Base-by-base conservation (phyloP, 2,797 vertebrate genomes). In the Xenops minutus region DNA sequence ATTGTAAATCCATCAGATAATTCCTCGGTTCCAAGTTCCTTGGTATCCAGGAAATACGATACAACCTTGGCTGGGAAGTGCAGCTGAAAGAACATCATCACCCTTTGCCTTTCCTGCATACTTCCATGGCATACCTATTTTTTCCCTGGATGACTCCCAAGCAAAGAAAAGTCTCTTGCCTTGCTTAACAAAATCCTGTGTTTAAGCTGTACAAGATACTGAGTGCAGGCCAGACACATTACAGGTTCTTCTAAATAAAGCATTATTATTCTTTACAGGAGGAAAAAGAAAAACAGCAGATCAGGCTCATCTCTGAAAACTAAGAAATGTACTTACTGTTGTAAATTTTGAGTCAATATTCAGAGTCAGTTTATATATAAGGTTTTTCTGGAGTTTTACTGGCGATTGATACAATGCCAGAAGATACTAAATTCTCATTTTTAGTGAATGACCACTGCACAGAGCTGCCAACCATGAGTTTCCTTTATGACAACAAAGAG, bases 401-500 rank as follows among this genome's bases (percentile, higher is more conserved):
- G 29, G 58, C 36, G 43, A 24, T 85, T 85, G 82, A 86, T 52
- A 30, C 21, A 10, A 64, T 34, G 92, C 93, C 93, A 94, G 85
- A 67, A 94, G 84, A 84, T 36, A 93, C 63, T 87, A 93, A 97
- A 94, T 71, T 78, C 80, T 95, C 59, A 89, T 94, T 92, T 90
- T 67, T 88, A 88, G 44, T 68, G 88, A 92, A 90, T 90, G 88
- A 96, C 92, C 71, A 7, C 72, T 44, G 26, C 17, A 7, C 9
- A 86, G 64, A 82, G 20, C 66, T 94, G 84, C 91, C 91, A 96
- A 66, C 56, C 5, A 0, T 74, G 85, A 75, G 23, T 73, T 94
- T 96, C 41, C 48, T 92, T 78, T 83, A 75, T 44, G 72, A 56
- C 71, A 92, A 72, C 62, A 94, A 92, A 89, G 72, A 95, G 46